Base-by-base conservation (phyloP, 2,113 vertebrate genomes). In the Catagonus wagneri region DNA sequence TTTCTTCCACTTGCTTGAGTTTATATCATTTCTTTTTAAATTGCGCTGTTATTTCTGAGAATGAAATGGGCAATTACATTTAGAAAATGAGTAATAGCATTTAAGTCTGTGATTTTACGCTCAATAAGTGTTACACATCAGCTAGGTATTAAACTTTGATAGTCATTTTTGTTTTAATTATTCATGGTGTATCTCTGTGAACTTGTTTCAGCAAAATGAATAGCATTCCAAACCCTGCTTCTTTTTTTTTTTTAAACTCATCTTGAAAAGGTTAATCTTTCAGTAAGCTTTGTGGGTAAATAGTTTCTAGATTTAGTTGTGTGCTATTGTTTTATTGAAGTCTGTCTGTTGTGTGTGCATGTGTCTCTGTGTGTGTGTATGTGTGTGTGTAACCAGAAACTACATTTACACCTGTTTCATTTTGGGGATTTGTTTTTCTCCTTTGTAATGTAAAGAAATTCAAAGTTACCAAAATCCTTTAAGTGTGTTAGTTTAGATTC, bases 401-500 rank as follows among this genome's bases (percentile, higher is more conserved):
- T 98, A 96, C 98, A 97, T 97, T 97, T 95, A 90, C 88, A 93
- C 92, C 75, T 96, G 1, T 98, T 98, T 92, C 65, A 92, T 95
- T 93, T 96, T 78, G 8, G 75, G n/a, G 22, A 65, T 36, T 83
- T 85, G 13, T 44, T 83, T 98, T 98, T 98, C 98, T 98, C 98
- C 98, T 98, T 98, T 97, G 83, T 98, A 96, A 96, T 97, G 98
- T 98, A 95, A 96, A 98, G 96, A 97, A 98, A 97, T 97, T 98
- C 92, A 96, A 86, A 98, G 83, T 98, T 98, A 97, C 97, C 95
- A 94, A 92, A 97, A 96, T 97, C 96, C 72, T 92, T 95, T 85
- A 84, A 72, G 71, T 94, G 96, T 98, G 98, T 98, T 98, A 98
- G 98, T 97, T 96, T 97, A 98, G 98, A 98, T 98, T 98, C 89